Percentiles rank a stretch among this genome's conserved stretches.
Evolutionary conservation across 2,888 invertebrate species (phyloP).

Genomic region (Andrena bucephala): DNA sequence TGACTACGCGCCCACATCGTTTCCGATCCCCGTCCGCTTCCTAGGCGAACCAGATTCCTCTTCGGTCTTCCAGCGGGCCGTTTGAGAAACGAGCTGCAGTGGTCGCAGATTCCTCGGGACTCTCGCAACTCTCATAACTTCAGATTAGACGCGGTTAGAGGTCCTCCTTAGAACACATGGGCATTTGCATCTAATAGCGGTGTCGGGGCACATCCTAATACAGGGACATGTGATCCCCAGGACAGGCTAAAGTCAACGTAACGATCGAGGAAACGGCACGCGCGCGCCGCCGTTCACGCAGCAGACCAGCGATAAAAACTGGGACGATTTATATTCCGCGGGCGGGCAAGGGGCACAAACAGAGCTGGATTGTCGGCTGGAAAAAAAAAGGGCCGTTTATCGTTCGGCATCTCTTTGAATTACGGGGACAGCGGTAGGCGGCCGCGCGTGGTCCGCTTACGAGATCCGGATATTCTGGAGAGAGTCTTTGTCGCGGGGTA

Average conservation of each 20-base stretch:
- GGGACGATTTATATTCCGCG: conserved; percentile 36
- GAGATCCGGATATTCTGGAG: conserved; percentile 42
- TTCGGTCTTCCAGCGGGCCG: too few relatives aligned
- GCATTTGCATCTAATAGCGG: too few relatives aligned
- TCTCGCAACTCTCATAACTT: too few relatives aligned
- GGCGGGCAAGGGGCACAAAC: conserved; percentile 13
- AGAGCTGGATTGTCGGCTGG: conserved; percentile 16
- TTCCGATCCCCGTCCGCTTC: not conserved
- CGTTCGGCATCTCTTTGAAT: conserved; percentile 60
- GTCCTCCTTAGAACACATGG: too few relatives aligned
- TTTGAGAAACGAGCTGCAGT: too few relatives aligned
- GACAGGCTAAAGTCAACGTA: not conserved
- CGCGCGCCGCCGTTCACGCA: conserved; percentile 8
- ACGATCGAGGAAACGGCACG: not conserved
- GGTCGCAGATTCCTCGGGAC: too few relatives aligned
- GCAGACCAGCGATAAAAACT: conserved; percentile 11
- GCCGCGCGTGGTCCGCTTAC: conserved; percentile 42
- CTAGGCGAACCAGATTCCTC: not conserved
- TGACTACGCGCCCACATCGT: conserved; percentile 1
- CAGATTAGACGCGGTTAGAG: too few relatives aligned
- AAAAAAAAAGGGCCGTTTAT: conserved; percentile 54
- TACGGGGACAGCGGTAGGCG: conserved; percentile 32
- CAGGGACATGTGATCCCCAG: not conserved
- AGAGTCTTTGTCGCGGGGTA: conserved; percentile 16
- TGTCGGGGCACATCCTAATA: too few relatives aligned